Conservation (phyloP, 2,797 vertebrate genomes). For the Okamejei kenojei region DNA sequence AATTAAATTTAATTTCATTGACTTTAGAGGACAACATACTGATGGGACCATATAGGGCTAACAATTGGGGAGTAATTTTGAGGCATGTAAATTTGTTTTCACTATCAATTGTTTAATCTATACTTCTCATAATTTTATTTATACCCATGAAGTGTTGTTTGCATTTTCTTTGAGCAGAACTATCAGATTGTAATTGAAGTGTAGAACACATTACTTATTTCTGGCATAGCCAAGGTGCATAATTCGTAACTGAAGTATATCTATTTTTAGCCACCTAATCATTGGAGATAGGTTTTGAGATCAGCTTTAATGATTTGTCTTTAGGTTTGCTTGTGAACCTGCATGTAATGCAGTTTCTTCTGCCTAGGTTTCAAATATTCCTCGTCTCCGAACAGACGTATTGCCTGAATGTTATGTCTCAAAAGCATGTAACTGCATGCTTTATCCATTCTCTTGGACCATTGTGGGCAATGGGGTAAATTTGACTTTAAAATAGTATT, state of each 20-base stretch:
- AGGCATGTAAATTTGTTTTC: not conserved
- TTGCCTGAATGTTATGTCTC: not conserved
- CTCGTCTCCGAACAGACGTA: too few species aligned
- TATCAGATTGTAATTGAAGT: not conserved
- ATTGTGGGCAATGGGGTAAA: not conserved
- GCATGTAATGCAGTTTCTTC: not conserved
- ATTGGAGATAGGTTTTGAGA: not conserved
- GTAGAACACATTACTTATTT: not conserved
- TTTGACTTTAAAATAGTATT: not conserved
- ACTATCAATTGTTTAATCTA: not conserved
- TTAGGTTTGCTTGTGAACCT: not conserved
- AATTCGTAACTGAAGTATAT: not conserved
- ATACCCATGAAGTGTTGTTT: not conserved
- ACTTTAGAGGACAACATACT: too few species aligned
- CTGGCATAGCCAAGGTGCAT: not conserved
- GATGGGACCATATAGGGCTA: too few species aligned
- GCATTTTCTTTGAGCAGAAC: not conserved
- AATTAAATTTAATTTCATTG: too few species aligned
- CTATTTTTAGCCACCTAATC: not conserved
- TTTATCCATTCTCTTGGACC: not conserved
- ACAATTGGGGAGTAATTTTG: too few species aligned
- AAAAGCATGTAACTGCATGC: not conserved
- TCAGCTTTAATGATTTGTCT: not conserved
- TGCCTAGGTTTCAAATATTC: not conserved
- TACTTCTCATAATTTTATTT: not conserved